Evolutionary conservation across 1,140 invertebrate species (phyloP).

Genomic region (Apis mellifera): Amel_HAv3.1 CM009941.2:11174001-11174500

Average conservation of each 20-base stretch:
- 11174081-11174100: neutral
- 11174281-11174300: neutral
- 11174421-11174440: no score
- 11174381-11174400: no score
- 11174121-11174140: conserved; percentile 77
- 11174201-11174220: conserved; percentile 67
- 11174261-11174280: neutral
- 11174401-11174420: no score
- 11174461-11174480: no score
- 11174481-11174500: no score
- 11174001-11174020: conserved; percentile 24
- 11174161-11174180: conserved; percentile 63
- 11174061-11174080: neutral
- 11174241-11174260: neutral
- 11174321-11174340: neutral
- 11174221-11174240: conserved; percentile 42
- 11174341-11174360: neutral
- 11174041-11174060: neutral
- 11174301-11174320: conserved; percentile 24
- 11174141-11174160: conserved; percentile 44
- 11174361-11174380: no score
- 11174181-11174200: conserved; percentile 72
- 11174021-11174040: conserved; percentile 34
- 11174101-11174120: conserved; percentile 65
- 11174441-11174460: no score